phyloP scores from a whole-genome alignment of 2,113 vertebrate genomes.

The Notarius quadriscutis region DNA sequence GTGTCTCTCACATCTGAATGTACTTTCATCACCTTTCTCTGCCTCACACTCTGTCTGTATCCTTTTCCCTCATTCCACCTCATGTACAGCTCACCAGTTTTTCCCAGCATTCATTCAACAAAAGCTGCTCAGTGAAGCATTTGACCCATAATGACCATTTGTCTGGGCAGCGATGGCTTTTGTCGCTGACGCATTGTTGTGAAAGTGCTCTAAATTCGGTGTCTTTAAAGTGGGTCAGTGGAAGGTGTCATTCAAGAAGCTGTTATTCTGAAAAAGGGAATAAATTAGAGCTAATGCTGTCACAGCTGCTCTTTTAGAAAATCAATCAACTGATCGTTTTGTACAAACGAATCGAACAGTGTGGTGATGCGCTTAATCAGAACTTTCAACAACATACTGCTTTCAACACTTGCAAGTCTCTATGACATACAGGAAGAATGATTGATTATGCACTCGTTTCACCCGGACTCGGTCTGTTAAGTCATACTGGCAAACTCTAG shows the following conservation, averaged over 20 bases:
- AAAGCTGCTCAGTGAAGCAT: background rate
- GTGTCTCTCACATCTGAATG: background rate
- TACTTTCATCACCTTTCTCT: background rate
- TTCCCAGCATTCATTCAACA: slow-evolving; percentile 5
- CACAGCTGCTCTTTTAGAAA: background rate
- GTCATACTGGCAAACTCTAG: background rate
- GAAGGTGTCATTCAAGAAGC: background rate
- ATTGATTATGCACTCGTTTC: background rate
- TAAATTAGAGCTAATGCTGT: background rate
- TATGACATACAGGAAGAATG: background rate
- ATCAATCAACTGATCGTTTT: background rate
- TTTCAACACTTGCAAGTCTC: background rate
- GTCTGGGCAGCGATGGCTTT: background rate
- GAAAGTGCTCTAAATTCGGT: background rate
- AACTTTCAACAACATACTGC: background rate
- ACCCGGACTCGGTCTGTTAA: background rate
- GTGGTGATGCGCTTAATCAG: background rate
- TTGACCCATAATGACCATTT: background rate
- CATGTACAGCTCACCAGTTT: background rate
- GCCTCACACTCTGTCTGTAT: background rate
- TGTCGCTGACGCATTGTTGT: background rate
- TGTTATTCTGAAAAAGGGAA: background rate
- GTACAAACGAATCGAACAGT: background rate
- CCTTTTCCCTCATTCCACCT: background rate
- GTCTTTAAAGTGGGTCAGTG: background rate